A percentile compares a stretch with the other conserved stretches of the same genome.
Conservation (phyloP, 2,888 invertebrate genomes). For the Rhagonycha fulva region DNA sequence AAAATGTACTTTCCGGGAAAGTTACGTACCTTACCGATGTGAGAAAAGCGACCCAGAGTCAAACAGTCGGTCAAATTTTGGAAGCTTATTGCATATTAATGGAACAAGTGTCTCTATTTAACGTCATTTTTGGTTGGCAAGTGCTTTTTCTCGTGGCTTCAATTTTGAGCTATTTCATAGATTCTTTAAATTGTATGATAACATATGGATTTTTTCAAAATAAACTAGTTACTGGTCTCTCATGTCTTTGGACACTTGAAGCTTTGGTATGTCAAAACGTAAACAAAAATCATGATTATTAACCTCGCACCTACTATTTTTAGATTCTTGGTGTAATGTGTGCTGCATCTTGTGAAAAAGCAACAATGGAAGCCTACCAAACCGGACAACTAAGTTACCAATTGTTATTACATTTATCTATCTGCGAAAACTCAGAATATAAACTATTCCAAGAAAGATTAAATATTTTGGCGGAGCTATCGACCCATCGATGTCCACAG, state of each 20-base stretch:
- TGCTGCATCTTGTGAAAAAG: constrained; percentile 29
- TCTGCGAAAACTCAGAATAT: constrained; percentile 1
- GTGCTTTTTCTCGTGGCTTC: not conserved
- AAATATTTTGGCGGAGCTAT: constrained; percentile 20
- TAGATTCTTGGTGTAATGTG: constrained; percentile 30
- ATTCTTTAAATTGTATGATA: not conserved
- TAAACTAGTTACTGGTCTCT: not conserved
- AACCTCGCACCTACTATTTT: not conserved
- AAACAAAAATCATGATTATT: not conserved
- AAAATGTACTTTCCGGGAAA: not conserved
- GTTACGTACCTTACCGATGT: not conserved
- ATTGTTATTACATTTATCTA: constrained; percentile 30
- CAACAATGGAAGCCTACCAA: constrained; percentile 32
- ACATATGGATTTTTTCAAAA: not conserved
- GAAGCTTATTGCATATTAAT: not conserved
- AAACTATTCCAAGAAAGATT: not conserved
- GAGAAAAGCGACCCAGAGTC: not conserved
- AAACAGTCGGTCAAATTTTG: not conserved
- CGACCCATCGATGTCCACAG: constrained; percentile 8
- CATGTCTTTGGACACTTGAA: not conserved
- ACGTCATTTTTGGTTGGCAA: not conserved
- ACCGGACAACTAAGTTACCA: constrained; percentile 32
- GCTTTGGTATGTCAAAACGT: not conserved
- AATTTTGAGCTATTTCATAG: not conserved
- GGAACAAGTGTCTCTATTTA: not conserved